phyloP scores from a whole-genome alignment of 2,888 invertebrate species.

The Acrocera orbiculus region DNA sequence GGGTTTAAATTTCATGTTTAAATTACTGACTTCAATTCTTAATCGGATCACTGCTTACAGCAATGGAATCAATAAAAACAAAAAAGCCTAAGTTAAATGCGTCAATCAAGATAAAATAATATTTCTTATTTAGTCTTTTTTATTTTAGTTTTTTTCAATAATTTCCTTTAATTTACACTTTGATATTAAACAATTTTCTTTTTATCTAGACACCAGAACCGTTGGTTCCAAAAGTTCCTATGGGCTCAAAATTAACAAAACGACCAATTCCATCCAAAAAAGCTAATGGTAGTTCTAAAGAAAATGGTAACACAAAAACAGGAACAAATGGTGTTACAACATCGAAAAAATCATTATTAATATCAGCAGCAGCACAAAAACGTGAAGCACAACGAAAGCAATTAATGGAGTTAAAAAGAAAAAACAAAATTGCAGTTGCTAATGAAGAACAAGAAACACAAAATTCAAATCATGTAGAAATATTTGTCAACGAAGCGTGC shows the following conservation, averaged over 20 bases:
- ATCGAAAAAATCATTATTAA: conserved; percentile 15
- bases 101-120: no score
- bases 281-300: conserved; percentile 6
- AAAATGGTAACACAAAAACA: no score
- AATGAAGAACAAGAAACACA: conserved; percentile 1
- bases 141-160: no score
- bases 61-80: no score
- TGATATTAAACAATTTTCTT: not conserved
- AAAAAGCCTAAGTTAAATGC: no score
- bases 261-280: conserved; percentile 15
- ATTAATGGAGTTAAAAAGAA: conserved; percentile 45
- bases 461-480: conserved; percentile 12
- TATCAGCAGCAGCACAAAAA: conserved; percentile 34
- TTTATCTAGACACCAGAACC: conserved; percentile 15
- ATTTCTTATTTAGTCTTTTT: no score
- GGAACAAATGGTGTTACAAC: conserved; percentile 11
- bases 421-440: conserved; percentile 24
- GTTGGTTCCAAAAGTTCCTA: conserved; percentile 11
- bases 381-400: conserved; percentile 59
- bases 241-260: conserved; percentile 17
- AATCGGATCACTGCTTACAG: no score
- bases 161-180: no score
- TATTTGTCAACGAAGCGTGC: conserved; percentile 17
- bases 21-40: no score
- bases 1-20: no score